Conservation (phyloP, 2,113 vertebrate species). For the Psittacula cyanocephala region DNA sequence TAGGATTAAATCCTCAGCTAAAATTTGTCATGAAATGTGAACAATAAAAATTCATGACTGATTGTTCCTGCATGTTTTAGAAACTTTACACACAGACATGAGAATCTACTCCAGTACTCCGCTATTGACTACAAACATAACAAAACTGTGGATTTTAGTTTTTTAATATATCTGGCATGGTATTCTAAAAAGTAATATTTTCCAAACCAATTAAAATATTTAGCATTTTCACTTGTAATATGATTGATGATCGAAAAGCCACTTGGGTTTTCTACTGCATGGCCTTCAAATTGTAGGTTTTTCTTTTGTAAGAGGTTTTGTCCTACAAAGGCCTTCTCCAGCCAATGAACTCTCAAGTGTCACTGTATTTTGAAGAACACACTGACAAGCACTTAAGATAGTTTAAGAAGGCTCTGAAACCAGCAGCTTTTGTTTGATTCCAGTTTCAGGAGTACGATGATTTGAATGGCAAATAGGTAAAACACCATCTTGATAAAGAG, state of each 20-base stretch:
- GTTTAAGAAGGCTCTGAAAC: neutral
- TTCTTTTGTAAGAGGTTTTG: neutral
- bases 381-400: neutral
- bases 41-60: neutral
- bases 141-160: neutral
- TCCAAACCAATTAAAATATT: neutral
- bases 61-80: neutral
- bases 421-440: neutral
- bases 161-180: neutral
- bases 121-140: neutral
- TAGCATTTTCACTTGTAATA: neutral
- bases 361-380: neutral
- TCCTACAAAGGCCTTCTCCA: neutral
- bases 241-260: neutral
- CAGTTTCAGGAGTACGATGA: neutral
- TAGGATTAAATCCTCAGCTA: conserved; percentile 15
- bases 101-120: neutral
- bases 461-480: neutral
- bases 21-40: neutral
- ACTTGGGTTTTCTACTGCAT: accelerated
- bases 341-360: neutral
- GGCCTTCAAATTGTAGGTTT: neutral
- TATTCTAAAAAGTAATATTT: neutral
- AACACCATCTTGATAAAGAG: neutral
- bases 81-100: neutral